Evolutionary conservation across 2,888 invertebrate species (phyloP).

Genomic region (Cerastis rubricosa): DNA sequence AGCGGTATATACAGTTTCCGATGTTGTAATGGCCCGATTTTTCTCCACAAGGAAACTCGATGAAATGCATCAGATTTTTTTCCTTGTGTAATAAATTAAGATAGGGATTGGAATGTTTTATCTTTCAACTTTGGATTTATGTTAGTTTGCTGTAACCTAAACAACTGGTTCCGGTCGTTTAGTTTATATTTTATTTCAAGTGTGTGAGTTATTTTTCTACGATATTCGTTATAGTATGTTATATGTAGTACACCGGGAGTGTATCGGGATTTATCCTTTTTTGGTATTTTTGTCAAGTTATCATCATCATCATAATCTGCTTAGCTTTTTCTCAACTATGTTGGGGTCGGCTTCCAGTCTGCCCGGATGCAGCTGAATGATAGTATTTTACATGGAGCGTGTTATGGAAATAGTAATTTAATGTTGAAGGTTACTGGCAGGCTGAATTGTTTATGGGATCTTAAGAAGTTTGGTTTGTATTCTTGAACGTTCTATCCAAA

Average conservation of each 20-base stretch:
- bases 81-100: conserved; percentile 81
- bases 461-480: too few species aligned
- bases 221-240: conserved; percentile 12
- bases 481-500: too few species aligned
- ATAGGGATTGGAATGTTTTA: conserved; percentile 78
- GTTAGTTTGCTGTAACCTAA: conserved; percentile 53
- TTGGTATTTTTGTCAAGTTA: neutral
- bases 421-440: too few species aligned
- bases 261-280: neutral
- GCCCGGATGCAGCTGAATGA: too few species aligned
- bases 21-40: conserved; percentile 86
- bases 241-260: conserved; percentile 9
- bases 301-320: too few species aligned
- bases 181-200: conserved; percentile 48
- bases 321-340: too few species aligned
- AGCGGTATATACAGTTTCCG: conserved; percentile 77
- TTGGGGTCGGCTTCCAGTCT: too few species aligned
- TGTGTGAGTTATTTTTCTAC: conserved; percentile 24
- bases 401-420: too few species aligned
- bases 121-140: conserved; percentile 69
- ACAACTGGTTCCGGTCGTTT: conserved; percentile 51
- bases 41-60: conserved; percentile 85
- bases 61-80: conserved; percentile 79
- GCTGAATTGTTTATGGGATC: too few species aligned
- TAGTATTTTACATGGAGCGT: too few species aligned